Conservation (phyloP, 2,797 vertebrate species). For the Eulemur mongoz region DNA sequence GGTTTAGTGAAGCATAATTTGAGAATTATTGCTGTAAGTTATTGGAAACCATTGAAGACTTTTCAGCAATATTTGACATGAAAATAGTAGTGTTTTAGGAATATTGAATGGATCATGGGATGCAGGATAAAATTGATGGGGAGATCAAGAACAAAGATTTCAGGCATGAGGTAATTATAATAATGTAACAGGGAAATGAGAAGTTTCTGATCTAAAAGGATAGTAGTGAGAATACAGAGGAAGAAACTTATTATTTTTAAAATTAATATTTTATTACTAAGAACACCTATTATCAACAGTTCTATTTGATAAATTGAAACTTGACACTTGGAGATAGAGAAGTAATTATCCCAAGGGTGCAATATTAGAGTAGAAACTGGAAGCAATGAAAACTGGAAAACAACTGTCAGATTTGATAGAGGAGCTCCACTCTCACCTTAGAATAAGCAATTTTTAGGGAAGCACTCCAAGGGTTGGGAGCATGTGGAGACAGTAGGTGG, state of each 20-base stretch:
- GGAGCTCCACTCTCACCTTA: background rate
- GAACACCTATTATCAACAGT: background rate
- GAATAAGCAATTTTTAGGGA: background rate
- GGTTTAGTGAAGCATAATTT: background rate
- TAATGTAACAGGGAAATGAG: background rate
- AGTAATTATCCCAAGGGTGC: background rate
- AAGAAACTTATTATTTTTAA: background rate
- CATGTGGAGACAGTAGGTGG: background rate
- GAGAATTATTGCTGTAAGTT: conserved; percentile 4
- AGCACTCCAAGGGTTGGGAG: background rate
- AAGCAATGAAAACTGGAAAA: background rate
- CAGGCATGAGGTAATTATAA: background rate
- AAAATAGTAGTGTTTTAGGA: conserved; percentile 17
- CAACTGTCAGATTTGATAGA: background rate
- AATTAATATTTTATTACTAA: conserved; percentile 8
- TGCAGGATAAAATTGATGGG: background rate
- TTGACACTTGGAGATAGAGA: background rate
- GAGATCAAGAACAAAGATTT: background rate
- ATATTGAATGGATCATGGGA: background rate
- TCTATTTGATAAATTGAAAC: background rate
- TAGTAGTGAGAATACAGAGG: background rate
- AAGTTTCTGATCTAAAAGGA: conserved; percentile 1
- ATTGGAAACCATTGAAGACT: background rate
- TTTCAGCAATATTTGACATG: conserved; percentile 15
- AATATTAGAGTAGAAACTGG: background rate